These are phyloP conservation scores for Mastomys natalensis DNA, from an alignment of 2,113 vertebrate species.

Conservation along the genomic window DNA sequence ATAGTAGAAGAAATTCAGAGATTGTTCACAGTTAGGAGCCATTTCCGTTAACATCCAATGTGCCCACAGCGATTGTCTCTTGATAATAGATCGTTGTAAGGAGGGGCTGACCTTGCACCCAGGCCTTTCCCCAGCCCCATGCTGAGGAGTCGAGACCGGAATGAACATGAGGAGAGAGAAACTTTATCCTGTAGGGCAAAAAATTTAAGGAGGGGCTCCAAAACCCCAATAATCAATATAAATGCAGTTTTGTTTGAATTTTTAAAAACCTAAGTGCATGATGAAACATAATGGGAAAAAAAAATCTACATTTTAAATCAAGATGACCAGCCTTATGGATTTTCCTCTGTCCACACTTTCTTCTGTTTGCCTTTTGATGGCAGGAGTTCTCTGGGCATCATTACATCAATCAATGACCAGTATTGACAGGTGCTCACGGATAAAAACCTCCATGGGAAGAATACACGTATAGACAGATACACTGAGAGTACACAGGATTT, in stretches of 20 bases:
- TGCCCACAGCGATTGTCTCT: not conserved
- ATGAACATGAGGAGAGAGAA: not conserved
- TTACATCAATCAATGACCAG: not conserved
- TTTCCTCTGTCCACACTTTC: not conserved
- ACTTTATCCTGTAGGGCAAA: not conserved
- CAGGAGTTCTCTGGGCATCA: not conserved
- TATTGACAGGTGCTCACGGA: not conserved
- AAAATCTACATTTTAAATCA: not conserved
- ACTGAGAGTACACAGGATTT: not conserved
- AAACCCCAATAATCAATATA: not conserved
- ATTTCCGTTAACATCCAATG: not conserved
- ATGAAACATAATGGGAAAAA: not conserved
- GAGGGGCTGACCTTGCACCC: not conserved
- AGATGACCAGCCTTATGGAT: not conserved
- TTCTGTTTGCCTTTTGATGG: not conserved
- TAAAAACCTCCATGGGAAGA: not conserved
- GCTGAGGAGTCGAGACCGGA: not conserved
- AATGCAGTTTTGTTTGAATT: not conserved
- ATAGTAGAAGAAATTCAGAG: not conserved
- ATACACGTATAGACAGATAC: not conserved
- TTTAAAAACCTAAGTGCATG: not conserved
- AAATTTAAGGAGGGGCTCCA: not conserved
- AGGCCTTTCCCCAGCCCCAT: not conserved
- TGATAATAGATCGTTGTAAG: not conserved
- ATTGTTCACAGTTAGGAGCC: not conserved